Conservation (phyloP, 2,888 invertebrate species). For the Aphidius colemani region DNA sequence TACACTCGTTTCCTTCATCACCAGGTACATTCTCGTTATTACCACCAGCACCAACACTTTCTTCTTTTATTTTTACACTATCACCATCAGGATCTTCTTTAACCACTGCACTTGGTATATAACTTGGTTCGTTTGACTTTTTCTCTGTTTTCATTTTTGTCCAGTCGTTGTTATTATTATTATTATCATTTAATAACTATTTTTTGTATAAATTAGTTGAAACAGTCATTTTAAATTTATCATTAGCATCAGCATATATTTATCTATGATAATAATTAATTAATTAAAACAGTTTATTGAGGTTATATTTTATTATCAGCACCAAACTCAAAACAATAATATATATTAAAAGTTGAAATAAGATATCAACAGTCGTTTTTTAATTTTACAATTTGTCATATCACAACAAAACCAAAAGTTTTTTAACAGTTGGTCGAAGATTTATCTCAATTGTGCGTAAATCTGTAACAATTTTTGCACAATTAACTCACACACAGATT, state of each 20-base stretch:
- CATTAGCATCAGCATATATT: background rate
- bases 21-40: constrained; percentile 52
- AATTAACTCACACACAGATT: too few species aligned
- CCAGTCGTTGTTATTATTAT: constrained; percentile 20
- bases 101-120: constrained; percentile 53
- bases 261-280: background rate
- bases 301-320: too few species aligned
- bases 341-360: too few species aligned
- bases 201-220: background rate
- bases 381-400: too few species aligned
- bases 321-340: too few species aligned
- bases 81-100: constrained; percentile 57
- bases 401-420: too few species aligned
- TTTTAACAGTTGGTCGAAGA: too few species aligned
- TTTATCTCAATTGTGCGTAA: too few species aligned
- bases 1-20: constrained; percentile 51
- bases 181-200: constrained; percentile 6
- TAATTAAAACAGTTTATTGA: too few species aligned
- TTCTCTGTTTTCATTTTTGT: constrained; percentile 58
- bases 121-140: constrained; percentile 55
- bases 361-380: too few species aligned
- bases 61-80: constrained; percentile 56
- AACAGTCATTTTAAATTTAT: constrained; percentile 11
- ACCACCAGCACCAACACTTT: constrained; percentile 36
- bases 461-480: too few species aligned